phyloP scores from a whole-genome alignment of 1,140 invertebrate species.

The Tribolium madens region DNA sequence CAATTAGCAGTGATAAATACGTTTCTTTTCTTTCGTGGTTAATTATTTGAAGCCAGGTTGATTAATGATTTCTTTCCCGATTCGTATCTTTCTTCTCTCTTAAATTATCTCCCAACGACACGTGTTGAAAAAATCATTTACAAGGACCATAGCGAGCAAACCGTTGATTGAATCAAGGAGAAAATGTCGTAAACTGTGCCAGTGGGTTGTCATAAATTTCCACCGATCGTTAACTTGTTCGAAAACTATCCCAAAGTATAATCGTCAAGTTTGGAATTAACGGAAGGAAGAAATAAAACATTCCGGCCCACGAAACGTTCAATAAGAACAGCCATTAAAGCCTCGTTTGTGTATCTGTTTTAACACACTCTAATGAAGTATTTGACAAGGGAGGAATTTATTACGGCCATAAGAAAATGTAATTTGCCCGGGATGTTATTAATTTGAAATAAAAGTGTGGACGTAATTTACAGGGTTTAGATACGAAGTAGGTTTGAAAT shows the following conservation, averaged over 20 bases:
- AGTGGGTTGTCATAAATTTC: slow-evolving; percentile 1
- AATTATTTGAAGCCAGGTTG: not conserved
- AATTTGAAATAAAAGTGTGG: slow-evolving; percentile 20
- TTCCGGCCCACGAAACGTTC: not conserved
- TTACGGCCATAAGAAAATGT: slow-evolving; percentile 13
- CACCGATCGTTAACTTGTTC: slow-evolving; percentile 1
- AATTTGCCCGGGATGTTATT: slow-evolving; percentile 27
- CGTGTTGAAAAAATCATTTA: slow-evolving; percentile 31
- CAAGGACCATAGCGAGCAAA: not conserved
- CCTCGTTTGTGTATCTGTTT: slow-evolving; percentile 30
- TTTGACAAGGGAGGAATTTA: slow-evolving; percentile 24
- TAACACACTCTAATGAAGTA: slow-evolving; percentile 21
- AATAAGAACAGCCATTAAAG: slow-evolving; percentile 27
- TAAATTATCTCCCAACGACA: not conserved
- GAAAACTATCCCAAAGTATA: not conserved
- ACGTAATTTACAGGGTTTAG: slow-evolving; percentile 9
- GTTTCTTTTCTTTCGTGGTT: slow-evolving; percentile 6
- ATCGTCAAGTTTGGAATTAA: slow-evolving; percentile 15
- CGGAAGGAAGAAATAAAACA: slow-evolving; percentile 37
- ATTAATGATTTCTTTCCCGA: not conserved
- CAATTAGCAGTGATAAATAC: slow-evolving; percentile 27
- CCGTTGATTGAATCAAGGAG: not conserved
- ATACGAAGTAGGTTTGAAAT: not conserved
- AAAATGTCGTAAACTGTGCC: slow-evolving; percentile 12
- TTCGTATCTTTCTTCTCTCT: slow-evolving; percentile 4